phyloP scores from a whole-genome alignment of 1,140 invertebrate genomes.

The Drosophila truncata region DNA sequence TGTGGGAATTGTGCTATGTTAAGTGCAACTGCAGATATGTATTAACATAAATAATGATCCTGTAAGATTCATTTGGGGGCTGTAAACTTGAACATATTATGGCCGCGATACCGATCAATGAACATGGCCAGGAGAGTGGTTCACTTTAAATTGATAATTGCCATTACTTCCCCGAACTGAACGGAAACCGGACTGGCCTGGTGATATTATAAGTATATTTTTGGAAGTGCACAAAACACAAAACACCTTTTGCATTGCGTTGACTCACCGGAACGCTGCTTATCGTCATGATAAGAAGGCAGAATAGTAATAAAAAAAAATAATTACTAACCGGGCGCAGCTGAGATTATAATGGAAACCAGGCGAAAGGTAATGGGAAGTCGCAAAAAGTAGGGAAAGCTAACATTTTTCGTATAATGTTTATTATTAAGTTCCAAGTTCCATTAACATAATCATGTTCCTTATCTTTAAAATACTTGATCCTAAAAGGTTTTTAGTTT shows the following conservation, averaged over 20 bases:
- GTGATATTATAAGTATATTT: constrained; percentile 19
- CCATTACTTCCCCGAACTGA: background rate
- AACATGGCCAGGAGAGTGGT: constrained; percentile 31
- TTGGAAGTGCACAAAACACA: constrained; percentile 13
- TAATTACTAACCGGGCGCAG: constrained; percentile 30
- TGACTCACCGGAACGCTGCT: constrained; percentile 13
- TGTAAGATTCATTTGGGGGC: constrained; percentile 18
- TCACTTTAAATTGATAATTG: constrained; percentile 32
- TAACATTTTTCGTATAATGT: background rate
- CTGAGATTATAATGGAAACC: constrained; percentile 15
- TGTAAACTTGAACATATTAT: constrained; percentile 39
- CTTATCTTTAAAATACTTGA: background rate
- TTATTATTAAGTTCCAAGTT: background rate
- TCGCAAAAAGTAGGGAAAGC: background rate
- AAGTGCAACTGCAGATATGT: constrained; percentile 5
- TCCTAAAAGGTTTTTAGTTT: background rate
- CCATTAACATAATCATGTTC: background rate
- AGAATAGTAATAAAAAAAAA: constrained; percentile 7
- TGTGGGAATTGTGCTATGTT: constrained; percentile 32
- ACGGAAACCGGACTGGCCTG: background rate
- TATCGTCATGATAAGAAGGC: constrained; percentile 33
- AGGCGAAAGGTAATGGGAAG: background rate
- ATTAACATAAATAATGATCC: constrained; percentile 41
- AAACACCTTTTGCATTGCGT: constrained; percentile 4
- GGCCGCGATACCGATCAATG: constrained; percentile 30